Evolutionary conservation across 2,888 invertebrate species (phyloP).

Genomic region (Agrotis segetum): DNA sequence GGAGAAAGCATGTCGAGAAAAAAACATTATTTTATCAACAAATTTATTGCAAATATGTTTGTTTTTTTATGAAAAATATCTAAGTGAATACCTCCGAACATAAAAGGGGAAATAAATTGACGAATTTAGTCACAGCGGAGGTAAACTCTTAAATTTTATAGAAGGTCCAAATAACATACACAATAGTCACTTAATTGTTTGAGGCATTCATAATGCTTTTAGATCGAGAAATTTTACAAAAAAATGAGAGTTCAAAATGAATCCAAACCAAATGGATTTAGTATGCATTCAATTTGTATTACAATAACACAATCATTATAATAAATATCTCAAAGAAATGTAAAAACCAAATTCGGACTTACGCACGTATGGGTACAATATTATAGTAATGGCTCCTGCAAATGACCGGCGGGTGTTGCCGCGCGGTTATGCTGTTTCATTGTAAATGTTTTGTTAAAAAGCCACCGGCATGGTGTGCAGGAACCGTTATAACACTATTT

Average conservation of each 20-base stretch:
- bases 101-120: constrained; percentile 60
- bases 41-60: constrained; percentile 84
- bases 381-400: neutral
- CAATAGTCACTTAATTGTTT: constrained; percentile 72
- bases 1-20: neutral
- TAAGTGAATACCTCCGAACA: constrained; percentile 78
- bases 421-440: too few relatives aligned
- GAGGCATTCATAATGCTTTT: constrained; percentile 85
- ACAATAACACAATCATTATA: constrained; percentile 55
- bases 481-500: constrained; percentile 50
- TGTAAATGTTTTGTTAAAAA: too few relatives aligned
- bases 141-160: constrained; percentile 78
- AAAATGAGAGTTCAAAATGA: constrained; percentile 77
- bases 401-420: too few relatives aligned
- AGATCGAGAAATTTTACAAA: constrained; percentile 68
- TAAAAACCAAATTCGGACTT: constrained; percentile 72
- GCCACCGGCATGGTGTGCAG: too few relatives aligned
- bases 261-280: constrained; percentile 71
- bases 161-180: constrained; percentile 72
- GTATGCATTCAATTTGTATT: constrained; percentile 81
- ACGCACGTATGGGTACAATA: constrained; percentile 49
- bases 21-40: constrained; percentile 76
- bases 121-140: constrained; percentile 64
- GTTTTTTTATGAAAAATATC: constrained; percentile 75
- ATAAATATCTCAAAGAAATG: constrained; percentile 80